A percentile compares a stretch with the other conserved stretches of the same genome.
Evolutionary conservation across 2,888 invertebrate genomes (phyloP).

Genomic region (Microdon myrmicae): DNA sequence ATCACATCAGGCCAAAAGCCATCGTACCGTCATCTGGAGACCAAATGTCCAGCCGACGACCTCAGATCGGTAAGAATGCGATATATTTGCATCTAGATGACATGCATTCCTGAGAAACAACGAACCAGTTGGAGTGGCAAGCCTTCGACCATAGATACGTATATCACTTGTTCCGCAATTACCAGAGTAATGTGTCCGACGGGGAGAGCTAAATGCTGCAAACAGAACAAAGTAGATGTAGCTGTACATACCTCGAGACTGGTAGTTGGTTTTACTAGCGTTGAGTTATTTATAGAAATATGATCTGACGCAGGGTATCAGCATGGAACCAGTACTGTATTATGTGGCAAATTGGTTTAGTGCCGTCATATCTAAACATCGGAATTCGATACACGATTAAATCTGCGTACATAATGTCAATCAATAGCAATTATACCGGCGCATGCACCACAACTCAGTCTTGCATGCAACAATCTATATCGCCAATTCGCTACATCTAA

Average conservation of each 20-base stretch:
- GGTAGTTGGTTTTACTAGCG: too few species aligned
- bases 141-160: too few species aligned
- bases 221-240: too few species aligned
- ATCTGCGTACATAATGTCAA: conserved; percentile 43
- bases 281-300: conserved; percentile 42
- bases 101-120: conserved; percentile 17
- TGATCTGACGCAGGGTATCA: conserved; percentile 23
- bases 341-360: conserved; percentile 42
- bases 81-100: conserved; percentile 27
- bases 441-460: conserved; percentile 22
- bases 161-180: conserved; percentile 39
- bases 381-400: conserved; percentile 44
- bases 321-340: conserved; percentile 1
- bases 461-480: conserved; percentile 1
- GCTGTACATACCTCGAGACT: too few species aligned
- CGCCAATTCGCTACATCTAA: conserved; percentile 5
- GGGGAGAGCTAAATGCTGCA: too few species aligned
- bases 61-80: too few species aligned
- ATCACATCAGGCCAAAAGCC: conserved; percentile 27
- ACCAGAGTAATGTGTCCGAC: conserved; percentile 20
- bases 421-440: conserved; percentile 47
- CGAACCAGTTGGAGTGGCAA: conserved; percentile 12
- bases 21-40: conserved; percentile 40
- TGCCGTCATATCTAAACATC: conserved; percentile 20
- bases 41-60: conserved; percentile 31